Evolutionary conservation across 2,888 invertebrate species (phyloP), one percentile per base, ranked within the genome.

Genomic region (Orthosia cruda): DNA sequence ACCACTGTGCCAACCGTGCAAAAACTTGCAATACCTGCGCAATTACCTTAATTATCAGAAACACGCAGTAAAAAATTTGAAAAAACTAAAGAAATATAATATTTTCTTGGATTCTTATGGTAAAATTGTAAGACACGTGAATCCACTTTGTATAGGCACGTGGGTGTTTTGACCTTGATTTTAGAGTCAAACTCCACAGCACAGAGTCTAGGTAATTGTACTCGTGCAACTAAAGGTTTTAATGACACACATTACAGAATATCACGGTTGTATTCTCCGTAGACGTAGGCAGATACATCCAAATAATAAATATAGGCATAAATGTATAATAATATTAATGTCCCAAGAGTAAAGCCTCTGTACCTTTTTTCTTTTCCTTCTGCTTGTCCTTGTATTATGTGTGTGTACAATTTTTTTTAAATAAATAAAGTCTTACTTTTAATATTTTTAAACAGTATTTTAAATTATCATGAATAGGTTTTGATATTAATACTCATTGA

Each of bases 121-220:
- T 32, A 3, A 45, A 26, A 1, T 26, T n/a, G 5, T 59, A 16
- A 23, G 7, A 68, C 47, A 78, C 50, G 50, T 47, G 79, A 47
- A 4, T 16, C 26, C 9, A 49, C 12, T 59, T 20, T 13, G 47
- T 7, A 15, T 7, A 4, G 5, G 54, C 72, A 61, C 72, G 80
- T 75, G 71, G 11, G 0, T 20, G 5, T 23, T 13, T 1, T 54
- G 72, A 61, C 54, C 75, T 61, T 52, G 13, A 45, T 50, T 13
- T 13, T 40, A n/a, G 59, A 59, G 40, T 61, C 49, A 61, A 58
- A 20, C 18, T 18, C 16, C 11, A 71, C 5, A 15, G n/a, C 4
- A 26, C 58, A 45, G 11, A n/a, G 20, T n/a, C 11, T 54, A 12
- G 2, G 50, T 62, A 32, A 32, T 52, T 58, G 13, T 47, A 52